phyloP scores from a whole-genome alignment of 2,797 vertebrate genomes.

The Sebastolobus altivelis region DNA sequence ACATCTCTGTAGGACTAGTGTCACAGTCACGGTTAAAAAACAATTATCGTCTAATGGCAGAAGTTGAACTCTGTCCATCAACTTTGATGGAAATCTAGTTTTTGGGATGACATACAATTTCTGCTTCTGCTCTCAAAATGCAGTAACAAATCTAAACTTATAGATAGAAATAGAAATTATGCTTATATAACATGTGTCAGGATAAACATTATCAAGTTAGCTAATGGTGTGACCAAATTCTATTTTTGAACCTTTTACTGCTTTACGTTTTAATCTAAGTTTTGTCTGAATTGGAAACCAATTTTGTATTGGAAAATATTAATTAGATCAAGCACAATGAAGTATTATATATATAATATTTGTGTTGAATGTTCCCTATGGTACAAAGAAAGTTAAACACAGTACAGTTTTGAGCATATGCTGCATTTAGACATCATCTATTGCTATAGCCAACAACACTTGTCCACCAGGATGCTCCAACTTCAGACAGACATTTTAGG shows the following conservation, averaged over 20 bases:
- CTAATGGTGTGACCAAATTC: not conserved
- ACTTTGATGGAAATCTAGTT: not conserved
- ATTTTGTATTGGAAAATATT: not conserved
- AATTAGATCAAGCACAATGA: not conserved
- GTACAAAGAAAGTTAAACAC: not conserved
- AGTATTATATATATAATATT: not conserved
- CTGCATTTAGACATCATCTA: not conserved
- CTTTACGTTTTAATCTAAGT: not conserved
- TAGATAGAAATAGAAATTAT: not conserved
- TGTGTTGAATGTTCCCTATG: not conserved
- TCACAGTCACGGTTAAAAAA: not conserved
- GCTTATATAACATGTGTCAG: not conserved
- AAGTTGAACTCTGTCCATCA: not conserved
- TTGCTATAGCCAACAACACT: not conserved
- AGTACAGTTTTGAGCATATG: not conserved
- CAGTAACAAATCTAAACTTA: not conserved
- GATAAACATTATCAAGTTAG: not conserved
- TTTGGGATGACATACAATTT: not conserved
- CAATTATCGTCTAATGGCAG: no score
- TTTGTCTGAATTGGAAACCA: not conserved
- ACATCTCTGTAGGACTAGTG: not conserved
- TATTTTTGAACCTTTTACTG: not conserved
- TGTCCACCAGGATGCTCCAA: not conserved
- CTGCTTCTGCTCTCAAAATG: not conserved
- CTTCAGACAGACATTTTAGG: not conserved